These are phyloP conservation scores for Helicorthomorpha holstii DNA, from an alignment of 1,140 invertebrate genomes.

Conservation along the genomic window DNA sequence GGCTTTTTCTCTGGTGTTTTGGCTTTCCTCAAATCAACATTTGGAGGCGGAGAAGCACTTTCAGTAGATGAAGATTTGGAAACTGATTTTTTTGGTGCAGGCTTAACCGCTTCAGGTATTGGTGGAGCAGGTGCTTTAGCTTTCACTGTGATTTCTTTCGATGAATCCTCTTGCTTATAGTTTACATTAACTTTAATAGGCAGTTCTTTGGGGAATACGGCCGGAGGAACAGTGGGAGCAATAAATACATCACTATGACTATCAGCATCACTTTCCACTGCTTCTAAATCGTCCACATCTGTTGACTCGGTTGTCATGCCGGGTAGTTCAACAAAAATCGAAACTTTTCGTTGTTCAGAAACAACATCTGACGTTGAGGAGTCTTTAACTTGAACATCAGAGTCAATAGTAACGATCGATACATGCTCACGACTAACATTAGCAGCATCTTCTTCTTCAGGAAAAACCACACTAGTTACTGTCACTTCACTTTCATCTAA, in stretches of 20 bases:
- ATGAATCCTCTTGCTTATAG: neutral
- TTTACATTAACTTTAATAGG: conserved; percentile 4
- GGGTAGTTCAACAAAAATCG: conserved; percentile 10
- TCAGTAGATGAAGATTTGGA: neutral
- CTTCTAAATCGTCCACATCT: conserved; percentile 9
- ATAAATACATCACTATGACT: neutral
- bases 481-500: conserved; percentile 55
- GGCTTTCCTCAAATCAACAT: neutral
- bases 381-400: conserved; percentile 29
- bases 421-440: conserved; percentile 49
- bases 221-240: too few relatives aligned
- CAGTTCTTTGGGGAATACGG: neutral
- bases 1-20: neutral
- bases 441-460: neutral
- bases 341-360: neutral
- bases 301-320: conserved; percentile 12
- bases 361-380: conserved; percentile 8
- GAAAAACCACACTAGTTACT: conserved; percentile 9
- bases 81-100: neutral
- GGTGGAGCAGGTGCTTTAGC: neutral
- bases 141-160: too few relatives aligned
- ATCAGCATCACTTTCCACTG: neutral
- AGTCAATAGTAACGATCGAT: conserved; percentile 73
- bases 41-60: too few relatives aligned
- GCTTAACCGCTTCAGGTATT: neutral